Base-by-base conservation (phyloP, 2,888 invertebrate species). In the Pheosia gnoma region DNA sequence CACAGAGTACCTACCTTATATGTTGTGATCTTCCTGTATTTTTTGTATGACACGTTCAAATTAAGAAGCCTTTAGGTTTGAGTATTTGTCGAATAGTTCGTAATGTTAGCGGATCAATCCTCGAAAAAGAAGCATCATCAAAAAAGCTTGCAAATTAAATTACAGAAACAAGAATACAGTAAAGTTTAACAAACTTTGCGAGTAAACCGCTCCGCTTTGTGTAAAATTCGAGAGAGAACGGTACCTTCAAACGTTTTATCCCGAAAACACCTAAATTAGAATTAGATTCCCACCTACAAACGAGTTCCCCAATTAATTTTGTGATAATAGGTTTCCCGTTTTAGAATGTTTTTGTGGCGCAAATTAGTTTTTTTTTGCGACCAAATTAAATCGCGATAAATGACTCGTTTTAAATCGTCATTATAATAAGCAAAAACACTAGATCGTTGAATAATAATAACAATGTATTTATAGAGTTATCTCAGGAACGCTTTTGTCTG, bases 281-380 rank as follows among this genome's bases (percentile, higher is more conserved):
- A 83, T 85, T 81, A 84, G 82, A 84, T 81, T 80, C 76, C 71
- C 69, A 75, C 72, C 79, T 81, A 81, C 84, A 82, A 84, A 85
- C 78, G 82, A 83, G 82, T 83, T 82, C 70, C 77, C 84, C 85
- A 86, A 86, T 87, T 87, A 86, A 85, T 86, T 85, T 84, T 76
- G 78, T 77, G 81, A 81, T 84, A 86, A 83, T 81, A 82, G 81
- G 77, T 83, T 80, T 78, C 75, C 77, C 77, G 70, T 68, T 79
- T 72, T 76, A 61, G 72, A 71, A 66, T 66, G 65, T 72, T 80
- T 80, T 81, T 80, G 77, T 75, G 68, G 65, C 72, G 70, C 64
- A 74, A 79, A 79, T 81, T 75, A 71, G 75, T 76, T 77, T 76
- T 73, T 25, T 58, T 65, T 58, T 64, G 63, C 43, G 49, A 39